Conservation (phyloP, 2,888 invertebrate genomes). For the Prosapia bicincta region DNA sequence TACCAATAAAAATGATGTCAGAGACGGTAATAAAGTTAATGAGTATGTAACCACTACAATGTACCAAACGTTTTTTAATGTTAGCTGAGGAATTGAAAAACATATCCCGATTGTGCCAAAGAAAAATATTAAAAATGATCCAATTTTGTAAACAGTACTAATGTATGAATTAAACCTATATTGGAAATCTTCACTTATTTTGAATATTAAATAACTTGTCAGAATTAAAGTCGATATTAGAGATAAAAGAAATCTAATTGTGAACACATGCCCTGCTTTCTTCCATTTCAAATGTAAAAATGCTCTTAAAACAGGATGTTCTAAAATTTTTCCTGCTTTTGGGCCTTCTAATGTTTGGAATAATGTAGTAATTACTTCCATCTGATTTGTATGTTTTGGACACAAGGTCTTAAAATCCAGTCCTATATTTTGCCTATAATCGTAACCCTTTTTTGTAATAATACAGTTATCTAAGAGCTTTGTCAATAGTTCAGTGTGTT, state of each 20-base stretch:
- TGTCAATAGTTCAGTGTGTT: not conserved
- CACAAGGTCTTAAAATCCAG: constrained; percentile 6
- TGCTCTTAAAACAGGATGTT: constrained; percentile 3
- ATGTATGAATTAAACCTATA: not conserved
- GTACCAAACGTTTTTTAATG: not conserved
- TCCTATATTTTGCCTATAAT: not conserved
- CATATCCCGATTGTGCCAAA: not conserved
- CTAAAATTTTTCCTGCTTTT: not conserved
- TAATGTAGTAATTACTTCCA: not conserved
- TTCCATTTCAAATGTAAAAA: not conserved
- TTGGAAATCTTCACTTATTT: not conserved
- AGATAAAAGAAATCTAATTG: not conserved
- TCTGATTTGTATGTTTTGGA: not conserved
- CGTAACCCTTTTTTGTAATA: not conserved
- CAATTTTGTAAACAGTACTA: not conserved
- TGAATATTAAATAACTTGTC: not conserved
- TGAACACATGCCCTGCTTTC: not conserved
- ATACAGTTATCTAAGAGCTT: constrained; percentile 6
- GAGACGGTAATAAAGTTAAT: not conserved
- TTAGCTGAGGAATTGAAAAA: not conserved
- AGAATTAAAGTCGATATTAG: not conserved
- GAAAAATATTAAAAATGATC: not conserved
- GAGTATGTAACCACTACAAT: not conserved
- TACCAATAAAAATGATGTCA: not conserved
- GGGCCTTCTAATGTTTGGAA: not conserved